Percentiles rank a stretch among this genome's conserved stretches.
Evolutionary conservation across 2,888 invertebrate species (phyloP).

Genomic region (Nesidiocoris tenuis): DNA sequence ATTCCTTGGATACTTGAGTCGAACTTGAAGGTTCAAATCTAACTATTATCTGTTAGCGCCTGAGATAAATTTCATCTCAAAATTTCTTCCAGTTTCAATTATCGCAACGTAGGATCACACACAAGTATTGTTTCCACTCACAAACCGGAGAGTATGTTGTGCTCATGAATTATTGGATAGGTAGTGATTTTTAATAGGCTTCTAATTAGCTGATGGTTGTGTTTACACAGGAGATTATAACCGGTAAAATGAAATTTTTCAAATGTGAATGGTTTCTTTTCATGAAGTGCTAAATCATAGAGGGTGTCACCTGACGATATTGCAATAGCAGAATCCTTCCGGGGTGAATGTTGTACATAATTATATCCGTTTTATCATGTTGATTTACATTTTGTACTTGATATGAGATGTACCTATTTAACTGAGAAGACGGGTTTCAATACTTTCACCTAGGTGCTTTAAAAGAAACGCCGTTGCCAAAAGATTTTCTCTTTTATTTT

Average conservation of each 20-base stretch:
- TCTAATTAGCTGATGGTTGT: background rate
- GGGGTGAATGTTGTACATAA: background rate
- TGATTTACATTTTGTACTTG: background rate
- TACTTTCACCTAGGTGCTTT: background rate
- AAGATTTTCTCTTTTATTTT: background rate
- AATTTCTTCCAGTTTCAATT: no score
- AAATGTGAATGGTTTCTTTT: background rate
- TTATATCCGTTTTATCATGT: background rate
- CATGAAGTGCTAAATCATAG: background rate
- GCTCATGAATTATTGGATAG: background rate
- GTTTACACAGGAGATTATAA: background rate
- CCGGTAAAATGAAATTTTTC: background rate
- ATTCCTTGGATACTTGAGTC: no score
- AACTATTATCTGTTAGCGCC: no score
- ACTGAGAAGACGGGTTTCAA: slow-evolving; percentile 2
- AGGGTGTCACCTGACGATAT: background rate
- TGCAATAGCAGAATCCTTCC: background rate
- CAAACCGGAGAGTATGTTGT: background rate
- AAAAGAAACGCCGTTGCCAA: slow-evolving; percentile 26
- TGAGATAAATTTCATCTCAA: no score
- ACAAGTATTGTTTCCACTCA: background rate
- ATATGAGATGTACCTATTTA: background rate
- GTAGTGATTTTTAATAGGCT: background rate
- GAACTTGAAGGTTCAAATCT: no score
- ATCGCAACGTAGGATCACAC: no score